Base-by-base conservation (phyloP, 1,140 invertebrate genomes). In the Caenorhabditis brenneri region DNA sequence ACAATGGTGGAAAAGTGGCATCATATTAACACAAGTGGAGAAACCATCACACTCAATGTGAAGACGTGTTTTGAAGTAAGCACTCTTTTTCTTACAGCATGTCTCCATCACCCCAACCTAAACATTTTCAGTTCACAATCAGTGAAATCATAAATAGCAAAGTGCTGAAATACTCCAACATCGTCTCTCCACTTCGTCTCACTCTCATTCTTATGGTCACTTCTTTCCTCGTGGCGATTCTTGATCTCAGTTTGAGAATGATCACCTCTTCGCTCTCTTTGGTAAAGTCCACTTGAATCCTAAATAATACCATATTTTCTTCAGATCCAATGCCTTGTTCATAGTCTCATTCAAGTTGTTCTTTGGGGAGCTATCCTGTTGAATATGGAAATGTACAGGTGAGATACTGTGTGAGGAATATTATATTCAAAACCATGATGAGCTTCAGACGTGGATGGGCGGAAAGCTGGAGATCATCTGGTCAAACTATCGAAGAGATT, bases 1-100 rank as follows among this genome's bases (percentile, higher is more conserved):
- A 74, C 58, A 2, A 19, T 33, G 6, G 36, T 42, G 24, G 65
- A 74, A 1, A 24, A 74, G 22, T 74, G 65, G 65, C 22, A 74
- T 24, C 3, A 19, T 19, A 6, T 42, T 22, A 1, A 22, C 10
- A 19, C 4, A 6, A 42, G 46, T 1, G 65, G 46, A 42, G 65
- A 74, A 29, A 12, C 7, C 2, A 42, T 74, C 4, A 33, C 65
- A 15, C 22, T 74, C 36, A 74, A 74, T 74, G 33, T 24, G 65
- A 74, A 74, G 36, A 46, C 65, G 24, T 74, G 65, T 74, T 74
- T 74, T 42, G 33, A 42, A 10, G 65, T 74, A 19, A 74, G 65
- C 42, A 15, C 24, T 19, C n/a, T 0, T 51, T 5, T 19, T n/a
- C 2, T 15, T 15, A n/a, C 19, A 51, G 15, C n/a, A 5, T 19